Base-by-base conservation (phyloP, 53 echinoderm and acorn worm genomes). In the Henricia sp. region DNA sequence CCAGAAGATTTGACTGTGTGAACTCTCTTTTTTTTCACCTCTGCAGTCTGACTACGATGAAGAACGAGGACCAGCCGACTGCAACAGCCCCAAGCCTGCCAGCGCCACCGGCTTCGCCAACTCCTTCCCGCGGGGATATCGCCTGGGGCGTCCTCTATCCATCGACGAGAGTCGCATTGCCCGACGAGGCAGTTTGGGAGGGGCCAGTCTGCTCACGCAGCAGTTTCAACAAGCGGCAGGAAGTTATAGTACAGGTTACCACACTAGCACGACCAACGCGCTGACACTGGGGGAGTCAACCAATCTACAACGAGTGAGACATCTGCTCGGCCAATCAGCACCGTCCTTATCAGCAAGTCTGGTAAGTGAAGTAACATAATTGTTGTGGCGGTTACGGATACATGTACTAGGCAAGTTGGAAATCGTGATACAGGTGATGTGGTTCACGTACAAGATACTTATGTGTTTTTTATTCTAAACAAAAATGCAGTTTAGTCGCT, bases 201-300 rank as follows among this genome's bases (percentile, higher is more conserved):
- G 63, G 0, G 91, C 93, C n/a, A 87, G 88, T 10, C 85, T 91
- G 36, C 78, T 89, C 59, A 83, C 87, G 33, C 82, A 82, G 52
- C 87, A 89, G 52, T 86, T 89, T 35, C 71, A 86, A 71, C 80
- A 66, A 14, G 54, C 89, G 33, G 72, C 74, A 20, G 66, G 56
- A 44, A 77, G 87, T 12, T 54, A 39, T 40, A 89, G 74, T 33
- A 89, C 89, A 30, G 89, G 91, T 26, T 95, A 91, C 65, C 96
- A 93, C 36, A 89, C 89, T 17, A 96, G 96, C 88, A 93, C 96
- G 19, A 96, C 96, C 20, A 96, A 96, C 73, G 96, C 96, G 37
- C 82, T 96, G 68, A 96, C 90, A 0, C 68, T 96, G 21, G 99
- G 99, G 44, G 99, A 95, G 58, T 90, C 92, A 0, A 88, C 94